A percentile compares a stretch with the other conserved stretches of the same genome.
These are phyloP conservation scores for Balearica regulorum DNA, from an alignment of 2,797 vertebrate genomes.

Conservation along the genomic window DNA sequence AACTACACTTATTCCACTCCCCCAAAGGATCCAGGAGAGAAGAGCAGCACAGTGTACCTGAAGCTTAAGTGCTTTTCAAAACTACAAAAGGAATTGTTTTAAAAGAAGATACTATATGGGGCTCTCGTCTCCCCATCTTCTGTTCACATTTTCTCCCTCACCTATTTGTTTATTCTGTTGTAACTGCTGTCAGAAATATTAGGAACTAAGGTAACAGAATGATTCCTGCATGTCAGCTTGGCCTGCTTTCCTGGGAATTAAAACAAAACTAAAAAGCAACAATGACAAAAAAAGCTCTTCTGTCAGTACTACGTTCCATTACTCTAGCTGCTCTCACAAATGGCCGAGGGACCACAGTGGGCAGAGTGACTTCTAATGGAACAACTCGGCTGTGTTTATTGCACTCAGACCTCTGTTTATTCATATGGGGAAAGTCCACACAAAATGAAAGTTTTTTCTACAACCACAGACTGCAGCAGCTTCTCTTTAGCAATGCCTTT, in stretches of 20 bases:
- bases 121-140: background rate
- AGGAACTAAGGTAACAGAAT: slow-evolving; percentile 9
- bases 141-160: background rate
- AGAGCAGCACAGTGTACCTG: background rate
- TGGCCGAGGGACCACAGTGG: background rate
- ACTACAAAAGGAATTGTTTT: background rate
- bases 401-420: background rate
- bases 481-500: background rate
- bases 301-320: background rate
- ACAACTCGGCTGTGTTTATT: background rate
- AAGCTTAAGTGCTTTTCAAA: slow-evolving; percentile 10
- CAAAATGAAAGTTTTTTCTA: background rate
- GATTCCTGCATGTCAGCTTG: background rate
- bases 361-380: background rate
- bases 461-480: background rate
- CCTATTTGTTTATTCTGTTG: slow-evolving; percentile 26
- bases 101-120: background rate
- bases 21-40: background rate
- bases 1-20: background rate
- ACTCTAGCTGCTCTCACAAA: background rate
- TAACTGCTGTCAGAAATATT: background rate
- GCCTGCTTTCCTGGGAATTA: slow-evolving; percentile 5
- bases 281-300: background rate
- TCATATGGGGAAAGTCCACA: background rate
- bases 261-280: background rate